Conservation (phyloP, 2,888 invertebrate species). For the Pterostichus niger region DNA sequence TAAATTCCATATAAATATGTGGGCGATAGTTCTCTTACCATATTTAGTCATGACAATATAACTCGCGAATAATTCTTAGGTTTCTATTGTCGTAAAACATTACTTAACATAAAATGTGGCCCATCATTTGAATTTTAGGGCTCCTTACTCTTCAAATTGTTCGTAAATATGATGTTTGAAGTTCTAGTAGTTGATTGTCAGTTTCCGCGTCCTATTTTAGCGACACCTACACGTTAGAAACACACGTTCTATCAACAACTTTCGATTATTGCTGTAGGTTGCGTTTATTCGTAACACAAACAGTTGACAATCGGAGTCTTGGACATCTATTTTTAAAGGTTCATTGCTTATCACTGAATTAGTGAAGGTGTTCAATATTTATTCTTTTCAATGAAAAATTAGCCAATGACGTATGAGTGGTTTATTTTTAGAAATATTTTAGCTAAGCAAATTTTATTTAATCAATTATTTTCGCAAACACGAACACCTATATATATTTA, state of each 20-base stretch:
- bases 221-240: conserved; percentile 59
- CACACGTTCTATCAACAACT: conserved; percentile 59
- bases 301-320: conserved; percentile 51
- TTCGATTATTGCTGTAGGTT: conserved; percentile 61
- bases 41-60: conserved; percentile 51
- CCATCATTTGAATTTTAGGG: conserved; percentile 35
- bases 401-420: conserved; percentile 24
- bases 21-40: conserved; percentile 34
- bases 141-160: background rate
- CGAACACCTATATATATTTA: background rate
- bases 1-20: conserved; percentile 55
- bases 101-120: conserved; percentile 23
- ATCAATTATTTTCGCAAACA: background rate
- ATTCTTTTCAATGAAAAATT: background rate
- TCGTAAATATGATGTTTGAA: conserved; percentile 28
- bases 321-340: conserved; percentile 43
- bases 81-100: conserved; percentile 14
- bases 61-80: conserved; percentile 19
- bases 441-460: background rate
- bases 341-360: conserved; percentile 20
- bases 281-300: conserved; percentile 1
- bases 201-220: conserved; percentile 62
- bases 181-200: conserved; percentile 29
- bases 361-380: conserved; percentile 6
- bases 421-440: conserved; percentile 6